Base-by-base conservation (phyloP, 2,888 invertebrate species). In the Agonum fuliginosum region DNA sequence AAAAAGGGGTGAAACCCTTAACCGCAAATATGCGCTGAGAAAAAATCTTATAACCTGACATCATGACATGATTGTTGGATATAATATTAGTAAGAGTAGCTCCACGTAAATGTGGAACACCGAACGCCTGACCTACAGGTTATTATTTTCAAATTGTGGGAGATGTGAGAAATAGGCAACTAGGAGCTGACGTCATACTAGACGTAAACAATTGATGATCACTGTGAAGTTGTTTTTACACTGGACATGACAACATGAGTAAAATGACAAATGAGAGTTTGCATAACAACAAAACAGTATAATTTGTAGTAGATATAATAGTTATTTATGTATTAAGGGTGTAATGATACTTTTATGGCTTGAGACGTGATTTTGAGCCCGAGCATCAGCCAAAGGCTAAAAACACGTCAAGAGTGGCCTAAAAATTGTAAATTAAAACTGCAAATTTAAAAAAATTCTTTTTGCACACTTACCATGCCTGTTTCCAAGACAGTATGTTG, bases 1-100 rank as follows among this genome's bases (percentile, higher is more conserved):
- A 62, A 62, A 62, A 62, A 62, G 62, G 62, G 62, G 27, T 62
- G 24, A 1, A 62, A 14, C 62, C 62, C 62, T 54, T 54, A 30
- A 62, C 62, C 62, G 17, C 62, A 62, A 62, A 62, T 30, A 62
- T 62, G 62, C 12, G 10, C 24, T 22, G 22, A 17, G 46, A 46
- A 46, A 46, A 17, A 46, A 17, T 46, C 46, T 46, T 1, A 46
- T 17, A 37, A n/a, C n/a, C n/a, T n/a, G n/a, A n/a, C 37, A 37
- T 37, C 37, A 17, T 8, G 46, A 46, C 19, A 17, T 46, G 46
- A 46, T 46, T 46, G 8, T 17, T 8, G n/a, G 12, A 12, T 12
- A 12, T 41, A n/a, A n/a, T n/a, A n/a, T 41, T 41, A 41, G 30
- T 30, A 30, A 10, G 3, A n/a, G 30, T 5, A 30, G 3, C 30